Conservation (phyloP, 35 echinoderm and acorn worm genomes). For the Ophioderma brevispina region DNA sequence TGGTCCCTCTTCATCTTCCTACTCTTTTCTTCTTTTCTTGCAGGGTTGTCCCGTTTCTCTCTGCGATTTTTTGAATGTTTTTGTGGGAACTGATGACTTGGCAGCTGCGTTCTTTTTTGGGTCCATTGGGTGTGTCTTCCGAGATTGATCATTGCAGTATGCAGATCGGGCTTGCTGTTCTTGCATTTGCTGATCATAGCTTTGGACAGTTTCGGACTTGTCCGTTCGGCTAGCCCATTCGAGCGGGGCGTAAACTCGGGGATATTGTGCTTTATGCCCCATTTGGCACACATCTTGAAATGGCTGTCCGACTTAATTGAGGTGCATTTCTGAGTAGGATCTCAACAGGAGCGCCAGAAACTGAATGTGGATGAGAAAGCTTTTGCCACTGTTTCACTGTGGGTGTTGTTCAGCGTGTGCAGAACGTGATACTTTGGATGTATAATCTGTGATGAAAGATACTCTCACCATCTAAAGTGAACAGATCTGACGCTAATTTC, state of each 20-base stretch:
- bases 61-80: not conserved
- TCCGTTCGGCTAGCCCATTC: conserved; percentile 61
- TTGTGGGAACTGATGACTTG: conserved; percentile 40
- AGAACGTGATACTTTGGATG: conserved; percentile 74
- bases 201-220: conserved; percentile 50
- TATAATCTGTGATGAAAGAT: conserved; percentile 67
- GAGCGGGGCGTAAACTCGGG: conserved; percentile 55
- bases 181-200: conserved; percentile 57
- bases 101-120: conserved; percentile 21
- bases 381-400: conserved; percentile 40
- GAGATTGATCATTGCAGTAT: conserved; percentile 41
- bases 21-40: not conserved
- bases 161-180: conserved; percentile 40
- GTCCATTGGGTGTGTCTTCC: conserved; percentile 45
- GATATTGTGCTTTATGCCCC: conserved; percentile 65
- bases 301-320: conserved; percentile 40
- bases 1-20: conserved; percentile 43
- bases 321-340: conserved; percentile 61
- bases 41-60: not conserved
- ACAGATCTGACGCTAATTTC: conserved; percentile 60
- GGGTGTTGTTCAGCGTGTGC: conserved; percentile 26
- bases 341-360: conserved; percentile 57
- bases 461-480: conserved; percentile 14
- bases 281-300: conserved; percentile 61
- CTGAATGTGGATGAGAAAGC: conserved; percentile 29